A percentile compares a stretch with the other conserved stretches of the same genome.
phyloP scores from a whole-genome alignment of 2,113 vertebrate genomes.

The Gallinago media region DNA sequence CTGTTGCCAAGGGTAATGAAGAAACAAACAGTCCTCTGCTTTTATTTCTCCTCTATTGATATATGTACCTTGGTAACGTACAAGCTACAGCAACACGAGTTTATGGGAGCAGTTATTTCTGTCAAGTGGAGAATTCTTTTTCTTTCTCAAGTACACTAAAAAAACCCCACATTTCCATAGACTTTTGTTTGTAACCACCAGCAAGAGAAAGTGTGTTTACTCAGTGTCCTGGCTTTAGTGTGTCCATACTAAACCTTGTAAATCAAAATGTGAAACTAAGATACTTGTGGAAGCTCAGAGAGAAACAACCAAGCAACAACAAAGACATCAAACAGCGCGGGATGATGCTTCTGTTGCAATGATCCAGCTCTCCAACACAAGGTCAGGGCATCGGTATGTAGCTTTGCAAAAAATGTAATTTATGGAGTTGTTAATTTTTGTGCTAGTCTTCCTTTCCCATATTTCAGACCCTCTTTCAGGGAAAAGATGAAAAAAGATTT shows the following conservation, averaged over 20 bases:
- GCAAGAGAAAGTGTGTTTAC: not conserved
- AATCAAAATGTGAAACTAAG: not conserved
- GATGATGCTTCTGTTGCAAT: not conserved
- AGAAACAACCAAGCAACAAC: not conserved
- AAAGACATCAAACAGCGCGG: accelerated
- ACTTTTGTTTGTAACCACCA: not conserved
- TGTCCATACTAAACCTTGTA: not conserved
- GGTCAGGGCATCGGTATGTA: not conserved
- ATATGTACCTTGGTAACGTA: not conserved
- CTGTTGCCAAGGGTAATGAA: not conserved
- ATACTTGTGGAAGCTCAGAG: not conserved
- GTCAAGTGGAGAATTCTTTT: not conserved
- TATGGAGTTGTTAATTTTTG: not conserved
- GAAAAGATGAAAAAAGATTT: not conserved
- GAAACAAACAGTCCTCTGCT: conserved; percentile 8
- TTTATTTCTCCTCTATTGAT: not conserved
- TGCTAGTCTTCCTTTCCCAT: not conserved
- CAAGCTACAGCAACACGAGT: not conserved
- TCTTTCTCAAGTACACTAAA: not conserved
- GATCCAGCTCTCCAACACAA: not conserved
- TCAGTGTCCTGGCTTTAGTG: not conserved
- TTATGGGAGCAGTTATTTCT: not conserved
- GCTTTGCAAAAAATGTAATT: not conserved
- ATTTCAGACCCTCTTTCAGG: not conserved
- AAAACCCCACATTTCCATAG: not conserved